Base-by-base conservation (phyloP, 2,797 vertebrate genomes). In the Myiothlypis coronata region DNA sequence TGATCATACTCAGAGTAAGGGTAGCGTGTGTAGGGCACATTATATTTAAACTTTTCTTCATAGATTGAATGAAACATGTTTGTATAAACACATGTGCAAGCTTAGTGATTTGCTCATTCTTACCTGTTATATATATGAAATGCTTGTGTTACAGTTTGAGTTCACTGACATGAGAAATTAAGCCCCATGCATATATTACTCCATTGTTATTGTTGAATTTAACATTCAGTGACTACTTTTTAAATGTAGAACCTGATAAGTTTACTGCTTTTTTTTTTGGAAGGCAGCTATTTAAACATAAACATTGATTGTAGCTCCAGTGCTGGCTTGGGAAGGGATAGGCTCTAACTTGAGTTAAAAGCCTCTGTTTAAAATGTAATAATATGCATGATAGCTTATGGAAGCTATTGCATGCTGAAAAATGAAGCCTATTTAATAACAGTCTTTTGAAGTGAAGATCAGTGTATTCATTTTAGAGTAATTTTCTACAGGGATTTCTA, bases 401-500 rank as follows among this genome's bases (percentile, higher is more conserved):
- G 82, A 94, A 94, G 57, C 32, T 70, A 60, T 71, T 92, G 90
- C 28, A 56, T 83, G 23, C 81, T 82, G 37, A 55, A 76, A 85
- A 78, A 59, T 47, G 2, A 89, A 84, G 47, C 49, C 43, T 76
- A 2, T 77, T 76, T 89, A 76, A 85, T 90, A 80, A 64, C 78
- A 92, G 50, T 32, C 14, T 90, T 92, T 71, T 81, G n/a, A 79
- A 55, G 75, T 77, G 60, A 92, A 95, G 61, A 72, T 79, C 39
- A 93, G 59, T 79, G 28, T 84, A 39, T 90, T 96, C 43, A 75
- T 94, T 61, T 57, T 74, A 46, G 34, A 80, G 65, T 91, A 59
- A 78, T 74, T 88, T 41, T 89, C 53, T 93, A 53, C 26, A 89
- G 53, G 60, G n/a, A 65, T 47, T 97, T 83, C 86, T 94, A 86